Base-by-base conservation (phyloP, 1,140 invertebrate species). In the Hirudo medicinalis region DNA sequence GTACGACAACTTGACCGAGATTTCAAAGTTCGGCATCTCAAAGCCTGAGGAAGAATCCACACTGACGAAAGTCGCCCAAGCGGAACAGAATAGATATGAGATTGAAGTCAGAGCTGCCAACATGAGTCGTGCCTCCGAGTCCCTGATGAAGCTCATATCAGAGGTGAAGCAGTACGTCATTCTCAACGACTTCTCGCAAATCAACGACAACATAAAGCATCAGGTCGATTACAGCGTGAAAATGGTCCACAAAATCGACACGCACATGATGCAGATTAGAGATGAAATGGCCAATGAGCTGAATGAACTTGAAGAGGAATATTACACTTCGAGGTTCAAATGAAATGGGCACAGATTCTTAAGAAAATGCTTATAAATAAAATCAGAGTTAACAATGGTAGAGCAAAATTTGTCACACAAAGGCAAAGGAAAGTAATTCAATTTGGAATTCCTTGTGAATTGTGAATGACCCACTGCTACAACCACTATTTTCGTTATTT, bases 141-240 rank as follows among this genome's bases (percentile, higher is more conserved):
- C 91, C 0, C 80, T 97, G 19, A 94, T 96, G 89, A 96, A 97
- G 82, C 83, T 97, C 6, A 91, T 97, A 6, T 92, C 92, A 0
- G 93, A 97, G 79, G 91, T 97, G 20, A 97, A 97, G 79, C 93
- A 97, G 77, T 97, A 95, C 80, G 83, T 97, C 25, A 96, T 97
- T 75, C 84, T 97, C 17, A 97, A 97, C 82, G 94, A 97, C 81
- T 97, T 97, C 78, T 91, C 92, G 43, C 94, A 92, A 0, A 91
- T 97, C 0, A 97, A 97, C 82, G 93, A 97, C 80, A 91, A 92
- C 0, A 96, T 97, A 73, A 87, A 89, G 17, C 88, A 90, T 76
- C 95, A 94, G 76, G 92, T 90, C 5, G 91, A 91, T 79, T 78
- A 93, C 2, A 94, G 92, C 78, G 86, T 90, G 72, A 87, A 89